These are phyloP conservation scores for Clanis bilineata DNA, from an alignment of 2,888 invertebrate species.

Conservation along the genomic window DNA sequence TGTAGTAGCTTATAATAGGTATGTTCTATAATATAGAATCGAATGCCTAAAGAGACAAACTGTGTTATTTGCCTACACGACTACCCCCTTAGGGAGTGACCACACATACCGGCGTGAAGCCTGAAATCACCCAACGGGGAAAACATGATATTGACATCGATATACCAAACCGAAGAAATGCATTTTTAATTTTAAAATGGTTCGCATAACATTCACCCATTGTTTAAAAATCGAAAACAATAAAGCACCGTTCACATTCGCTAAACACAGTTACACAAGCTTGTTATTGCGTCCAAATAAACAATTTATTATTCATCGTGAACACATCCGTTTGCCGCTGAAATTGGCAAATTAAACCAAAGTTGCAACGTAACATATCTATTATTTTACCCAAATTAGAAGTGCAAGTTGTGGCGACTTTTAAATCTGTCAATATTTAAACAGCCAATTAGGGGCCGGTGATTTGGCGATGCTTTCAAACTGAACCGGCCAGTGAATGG, in stretches of 20 bases:
- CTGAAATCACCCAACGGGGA: too few relatives aligned
- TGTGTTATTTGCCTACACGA: too few relatives aligned
- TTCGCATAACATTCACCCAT: too few relatives aligned
- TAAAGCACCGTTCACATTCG: not conserved
- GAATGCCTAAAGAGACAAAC: too few relatives aligned
- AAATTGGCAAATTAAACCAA: constrained; percentile 4
- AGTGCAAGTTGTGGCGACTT: constrained; percentile 3
- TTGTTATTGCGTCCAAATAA: not conserved
- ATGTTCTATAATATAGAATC: too few relatives aligned
- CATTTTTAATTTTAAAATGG: too few relatives aligned
- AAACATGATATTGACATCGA: too few relatives aligned
- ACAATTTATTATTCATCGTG: not conserved
- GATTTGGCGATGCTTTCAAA: constrained; percentile 1
- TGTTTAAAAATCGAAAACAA: not conserved
- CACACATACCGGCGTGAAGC: too few relatives aligned
- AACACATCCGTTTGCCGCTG: not conserved
- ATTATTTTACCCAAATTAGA: constrained; percentile 4
- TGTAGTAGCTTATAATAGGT: too few relatives aligned
- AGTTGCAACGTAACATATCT: not conserved
- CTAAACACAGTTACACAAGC: not conserved
- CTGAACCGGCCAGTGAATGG: constrained; percentile 7
- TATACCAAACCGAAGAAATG: too few relatives aligned
- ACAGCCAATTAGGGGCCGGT: not conserved
- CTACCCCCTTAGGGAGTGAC: too few relatives aligned
- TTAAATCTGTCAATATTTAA: constrained; percentile 14